These are phyloP conservation scores for Xiphophorus maculatus DNA, from an alignment of 2,113 vertebrate genomes.

Conservation along the genomic window DNA sequence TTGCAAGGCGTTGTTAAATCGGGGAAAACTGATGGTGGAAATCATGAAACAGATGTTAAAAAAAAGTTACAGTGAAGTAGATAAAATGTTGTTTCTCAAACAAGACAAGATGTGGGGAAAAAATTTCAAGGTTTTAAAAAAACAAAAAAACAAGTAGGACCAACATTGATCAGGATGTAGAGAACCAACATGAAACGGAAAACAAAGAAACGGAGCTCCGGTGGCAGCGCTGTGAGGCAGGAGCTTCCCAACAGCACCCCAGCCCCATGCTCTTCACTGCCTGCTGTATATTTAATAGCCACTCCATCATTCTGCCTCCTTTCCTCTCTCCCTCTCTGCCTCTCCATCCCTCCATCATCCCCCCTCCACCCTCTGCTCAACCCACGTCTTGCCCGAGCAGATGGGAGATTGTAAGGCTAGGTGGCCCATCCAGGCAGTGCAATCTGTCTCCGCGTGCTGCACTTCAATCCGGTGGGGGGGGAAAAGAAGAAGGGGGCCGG, in stretches of 20 bases:
- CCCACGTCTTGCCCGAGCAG: conserved; percentile 73
- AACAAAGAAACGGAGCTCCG: conserved; percentile 31
- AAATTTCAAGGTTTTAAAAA: not conserved
- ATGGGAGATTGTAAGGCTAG: conserved; percentile 81
- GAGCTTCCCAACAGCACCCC: conserved; percentile 86
- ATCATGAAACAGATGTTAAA: not conserved
- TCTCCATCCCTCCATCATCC: conserved; percentile 46
- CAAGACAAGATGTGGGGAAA: not conserved
- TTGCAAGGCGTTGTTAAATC: not conserved
- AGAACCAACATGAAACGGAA: conserved; percentile 19
- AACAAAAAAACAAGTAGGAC: not conserved
- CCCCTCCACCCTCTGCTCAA: conserved; percentile 37
- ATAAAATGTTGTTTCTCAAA: not conserved
- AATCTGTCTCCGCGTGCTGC: conserved; percentile 77
- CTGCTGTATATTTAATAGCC: conserved; percentile 83
- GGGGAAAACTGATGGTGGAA: not conserved
- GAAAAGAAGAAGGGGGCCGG: conserved; percentile 14
- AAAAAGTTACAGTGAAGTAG: not conserved
- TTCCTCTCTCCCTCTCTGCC: conserved; percentile 34
- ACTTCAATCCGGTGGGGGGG: conserved; percentile 53
- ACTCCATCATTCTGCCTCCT: conserved; percentile 80
- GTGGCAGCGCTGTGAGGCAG: conserved; percentile 81
- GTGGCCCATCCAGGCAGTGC: conserved; percentile 77
- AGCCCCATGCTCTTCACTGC: conserved; percentile 62
- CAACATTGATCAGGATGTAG: not conserved